phyloP scores from a whole-genome alignment of 2,888 invertebrate genomes.

The Cecidostiba fungosa region DNA sequence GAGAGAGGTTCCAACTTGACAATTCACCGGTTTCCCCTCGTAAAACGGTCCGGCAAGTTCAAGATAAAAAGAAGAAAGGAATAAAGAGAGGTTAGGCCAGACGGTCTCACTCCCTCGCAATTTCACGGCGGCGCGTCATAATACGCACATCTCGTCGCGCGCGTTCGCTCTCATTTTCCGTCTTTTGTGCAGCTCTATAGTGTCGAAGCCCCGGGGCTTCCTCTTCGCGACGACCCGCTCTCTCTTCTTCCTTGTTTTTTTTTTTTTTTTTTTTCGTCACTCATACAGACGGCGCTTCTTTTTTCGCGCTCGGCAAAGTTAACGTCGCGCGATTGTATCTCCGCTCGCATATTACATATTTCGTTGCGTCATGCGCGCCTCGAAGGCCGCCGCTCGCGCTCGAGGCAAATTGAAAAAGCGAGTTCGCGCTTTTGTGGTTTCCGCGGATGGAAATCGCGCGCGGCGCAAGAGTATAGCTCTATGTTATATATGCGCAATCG shows the following conservation, averaged over 20 bases:
- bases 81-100: not conserved
- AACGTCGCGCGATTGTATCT: not conserved
- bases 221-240: not conserved
- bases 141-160: not conserved
- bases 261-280: not conserved
- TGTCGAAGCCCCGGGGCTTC: not conserved
- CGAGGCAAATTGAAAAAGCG: constrained; percentile 23
- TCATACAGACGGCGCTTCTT: not conserved
- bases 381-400: constrained; percentile 44
- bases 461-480: no score
- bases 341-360: not conserved
- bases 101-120: not conserved
- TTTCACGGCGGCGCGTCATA: not conserved
- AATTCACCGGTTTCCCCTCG: not conserved
- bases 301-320: no score
- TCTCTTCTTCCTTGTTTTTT: constrained; percentile 38
- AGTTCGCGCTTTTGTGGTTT: constrained; percentile 14
- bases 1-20: not conserved
- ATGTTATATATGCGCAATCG: not conserved
- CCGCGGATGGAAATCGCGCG: constrained; percentile 6
- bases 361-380: constrained; percentile 38
- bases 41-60: not conserved
- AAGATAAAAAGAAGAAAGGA: not conserved
- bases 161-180: constrained; percentile 35
- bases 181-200: constrained; percentile 12